Percentiles rank a stretch among this genome's conserved stretches.
phyloP scores from a whole-genome alignment of 2,797 vertebrate genomes.

The Cygnus olor region DNA sequence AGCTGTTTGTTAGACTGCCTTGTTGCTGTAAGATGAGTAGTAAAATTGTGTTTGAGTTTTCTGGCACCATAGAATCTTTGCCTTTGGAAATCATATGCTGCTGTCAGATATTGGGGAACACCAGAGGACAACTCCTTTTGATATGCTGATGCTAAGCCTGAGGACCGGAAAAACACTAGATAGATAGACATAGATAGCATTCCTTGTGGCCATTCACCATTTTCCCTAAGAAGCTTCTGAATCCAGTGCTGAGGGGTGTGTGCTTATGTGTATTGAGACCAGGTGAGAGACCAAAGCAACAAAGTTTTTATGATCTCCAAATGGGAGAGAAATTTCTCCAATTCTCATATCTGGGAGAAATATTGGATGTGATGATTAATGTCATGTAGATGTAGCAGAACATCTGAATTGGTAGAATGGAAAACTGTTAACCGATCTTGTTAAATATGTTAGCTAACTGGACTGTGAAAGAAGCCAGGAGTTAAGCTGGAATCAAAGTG shows the following conservation, averaged over 20 bases:
- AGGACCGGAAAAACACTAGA: background rate
- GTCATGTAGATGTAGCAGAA: background rate
- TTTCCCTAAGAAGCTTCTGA: background rate
- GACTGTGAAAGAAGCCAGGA: background rate
- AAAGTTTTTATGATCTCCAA: background rate
- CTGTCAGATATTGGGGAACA: background rate
- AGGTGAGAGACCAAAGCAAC: constrained; percentile 11
- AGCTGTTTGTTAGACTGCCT: background rate
- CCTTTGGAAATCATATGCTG: constrained; percentile 17
- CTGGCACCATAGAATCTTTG: background rate
- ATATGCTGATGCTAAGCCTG: background rate
- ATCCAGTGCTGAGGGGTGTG: background rate
- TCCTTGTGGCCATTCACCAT: background rate
- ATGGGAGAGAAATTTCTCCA: background rate
- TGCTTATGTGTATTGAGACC: background rate
- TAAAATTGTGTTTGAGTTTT: background rate
- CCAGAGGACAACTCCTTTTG: background rate
- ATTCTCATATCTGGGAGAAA: background rate
- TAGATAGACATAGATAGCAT: background rate
- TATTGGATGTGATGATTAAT: background rate
- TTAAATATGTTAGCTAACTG: background rate
- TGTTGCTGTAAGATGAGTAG: background rate
- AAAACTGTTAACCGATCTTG: background rate
- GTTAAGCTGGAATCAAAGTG: background rate
- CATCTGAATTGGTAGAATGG: background rate